A percentile compares a stretch with the other conserved stretches of the same genome.
These are phyloP conservation scores for Ectemnius lituratus DNA, from an alignment of 2,888 invertebrate genomes.

Conservation along the genomic window DNA sequence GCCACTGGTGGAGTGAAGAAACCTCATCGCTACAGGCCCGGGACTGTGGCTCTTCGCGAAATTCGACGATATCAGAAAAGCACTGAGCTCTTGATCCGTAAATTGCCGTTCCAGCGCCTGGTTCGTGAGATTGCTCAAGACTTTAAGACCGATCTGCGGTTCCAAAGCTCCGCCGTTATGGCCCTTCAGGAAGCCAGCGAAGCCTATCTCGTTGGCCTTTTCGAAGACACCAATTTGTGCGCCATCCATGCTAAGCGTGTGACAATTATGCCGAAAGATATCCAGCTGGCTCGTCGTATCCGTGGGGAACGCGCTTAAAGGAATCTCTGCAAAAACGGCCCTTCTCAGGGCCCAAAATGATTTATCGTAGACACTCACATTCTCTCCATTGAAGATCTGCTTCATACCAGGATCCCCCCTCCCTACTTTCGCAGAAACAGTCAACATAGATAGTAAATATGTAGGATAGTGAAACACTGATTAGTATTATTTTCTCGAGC, in stretches of 20 bases:
- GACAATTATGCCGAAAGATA: constrained; percentile 83
- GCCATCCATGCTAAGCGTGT: constrained; percentile 87
- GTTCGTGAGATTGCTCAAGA: constrained; percentile 88
- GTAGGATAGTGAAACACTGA: too few relatives aligned
- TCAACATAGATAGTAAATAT: too few relatives aligned
- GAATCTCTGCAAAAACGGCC: constrained; percentile 30
- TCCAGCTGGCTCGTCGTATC: constrained; percentile 79
- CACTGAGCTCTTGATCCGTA: constrained; percentile 85
- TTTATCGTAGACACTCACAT: too few relatives aligned
- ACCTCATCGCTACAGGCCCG: constrained; percentile 80
- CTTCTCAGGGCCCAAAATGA: constrained; percentile 48
- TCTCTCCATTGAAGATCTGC: too few relatives aligned
- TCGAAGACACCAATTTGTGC: constrained; percentile 88
- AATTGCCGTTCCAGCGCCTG: constrained; percentile 85
- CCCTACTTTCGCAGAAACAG: too few relatives aligned
- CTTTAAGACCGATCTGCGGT: constrained; percentile 85
- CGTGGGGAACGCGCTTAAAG: constrained; percentile 39
- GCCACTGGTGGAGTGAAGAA: constrained; percentile 98
- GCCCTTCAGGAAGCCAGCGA: constrained; percentile 84
- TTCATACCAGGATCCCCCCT: too few relatives aligned
- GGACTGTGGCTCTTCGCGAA: constrained; percentile 85
- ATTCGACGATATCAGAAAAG: constrained; percentile 87
- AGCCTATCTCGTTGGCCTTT: constrained; percentile 84
- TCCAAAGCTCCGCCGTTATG: constrained; percentile 86
- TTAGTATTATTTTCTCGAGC: too few relatives aligned